Percentiles rank a stretch among this genome's conserved stretches.
These are phyloP conservation scores for Squalus acanthias DNA, from an alignment of 2,797 vertebrate species.

Conservation along the genomic window DNA sequence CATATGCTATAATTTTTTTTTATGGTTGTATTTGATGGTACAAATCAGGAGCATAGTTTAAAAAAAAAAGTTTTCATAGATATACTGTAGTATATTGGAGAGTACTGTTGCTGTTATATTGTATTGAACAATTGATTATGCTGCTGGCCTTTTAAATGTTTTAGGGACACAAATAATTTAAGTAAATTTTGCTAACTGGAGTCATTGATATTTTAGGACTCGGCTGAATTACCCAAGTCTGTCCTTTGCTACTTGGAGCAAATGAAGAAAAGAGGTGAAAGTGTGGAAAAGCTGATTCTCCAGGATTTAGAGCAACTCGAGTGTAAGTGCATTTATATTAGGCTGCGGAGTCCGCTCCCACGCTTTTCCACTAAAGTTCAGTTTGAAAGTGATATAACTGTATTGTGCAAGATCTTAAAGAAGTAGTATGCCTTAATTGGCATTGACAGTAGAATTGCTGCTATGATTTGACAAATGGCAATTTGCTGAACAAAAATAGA, in stretches of 20 bases:
- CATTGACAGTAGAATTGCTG: neutral
- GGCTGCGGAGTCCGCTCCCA: neutral
- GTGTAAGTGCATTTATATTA: slow-evolving; percentile 48
- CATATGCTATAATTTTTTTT: neutral
- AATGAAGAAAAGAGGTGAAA: slow-evolving; percentile 61
- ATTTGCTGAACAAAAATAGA: neutral
- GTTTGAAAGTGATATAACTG: slow-evolving; percentile 44
- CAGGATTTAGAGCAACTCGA: slow-evolving; percentile 60
- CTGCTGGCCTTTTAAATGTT: neutral
- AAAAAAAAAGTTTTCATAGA: neutral
- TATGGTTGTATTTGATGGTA: neutral
- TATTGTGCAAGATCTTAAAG: neutral
- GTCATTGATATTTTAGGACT: slow-evolving; percentile 51
- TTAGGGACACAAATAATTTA: neutral
- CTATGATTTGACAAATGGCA: neutral
- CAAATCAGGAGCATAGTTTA: neutral
- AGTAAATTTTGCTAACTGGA: neutral
- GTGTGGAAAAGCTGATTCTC: slow-evolving; percentile 66
- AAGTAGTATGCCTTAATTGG: too few species aligned
- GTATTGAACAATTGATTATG: neutral
- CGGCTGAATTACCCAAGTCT: slow-evolving; percentile 64
- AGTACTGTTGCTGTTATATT: neutral
- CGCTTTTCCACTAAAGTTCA: neutral
- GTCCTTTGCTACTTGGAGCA: slow-evolving; percentile 68
- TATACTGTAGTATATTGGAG: neutral